A percentile compares a stretch with the other conserved stretches of the same genome.
phyloP scores from a whole-genome alignment of 2,797 vertebrate species.

The Bufotes viridis region DNA sequence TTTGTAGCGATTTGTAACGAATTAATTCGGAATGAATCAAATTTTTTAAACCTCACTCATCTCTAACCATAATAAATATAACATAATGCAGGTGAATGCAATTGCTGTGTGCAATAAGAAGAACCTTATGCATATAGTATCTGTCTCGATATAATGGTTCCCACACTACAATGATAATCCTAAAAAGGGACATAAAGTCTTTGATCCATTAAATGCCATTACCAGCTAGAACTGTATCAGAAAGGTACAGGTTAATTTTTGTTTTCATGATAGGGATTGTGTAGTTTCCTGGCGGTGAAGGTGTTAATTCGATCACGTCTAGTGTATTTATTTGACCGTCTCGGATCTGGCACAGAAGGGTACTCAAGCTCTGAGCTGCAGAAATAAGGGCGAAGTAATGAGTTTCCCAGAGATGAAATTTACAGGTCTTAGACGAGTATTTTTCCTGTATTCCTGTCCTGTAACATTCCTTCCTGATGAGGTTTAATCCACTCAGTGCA shows the following conservation, averaged over 20 bases:
- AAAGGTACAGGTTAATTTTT: conserved; percentile 22
- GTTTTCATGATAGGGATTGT: neutral
- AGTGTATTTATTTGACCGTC: conserved; percentile 51
- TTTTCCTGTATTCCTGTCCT: conserved; percentile 62
- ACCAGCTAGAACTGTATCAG: neutral
- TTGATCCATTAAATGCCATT: neutral
- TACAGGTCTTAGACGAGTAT: conserved; percentile 62
- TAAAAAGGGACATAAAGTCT: neutral
- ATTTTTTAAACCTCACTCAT: too few species aligned
- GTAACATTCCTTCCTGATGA: conserved; percentile 62
- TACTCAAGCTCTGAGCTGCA: conserved; percentile 39
- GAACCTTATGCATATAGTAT: neutral
- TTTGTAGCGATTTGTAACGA: too few species aligned
- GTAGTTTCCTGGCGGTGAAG: conserved; percentile 40
- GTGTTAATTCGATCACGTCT: conserved; percentile 59
- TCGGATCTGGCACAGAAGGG: conserved; percentile 54
- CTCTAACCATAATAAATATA: too few species aligned
- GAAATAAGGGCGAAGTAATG: conserved; percentile 56
- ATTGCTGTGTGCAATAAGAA: too few species aligned
- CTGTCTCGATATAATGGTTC: neutral
- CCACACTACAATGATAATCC: neutral
- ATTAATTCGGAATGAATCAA: too few species aligned
- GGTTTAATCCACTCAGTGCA: conserved; percentile 62
- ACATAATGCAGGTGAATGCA: too few species aligned
- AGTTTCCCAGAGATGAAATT: conserved; percentile 63